Conservation (phyloP, 2,113 vertebrate genomes). For the Oryzias melastigma region DNA sequence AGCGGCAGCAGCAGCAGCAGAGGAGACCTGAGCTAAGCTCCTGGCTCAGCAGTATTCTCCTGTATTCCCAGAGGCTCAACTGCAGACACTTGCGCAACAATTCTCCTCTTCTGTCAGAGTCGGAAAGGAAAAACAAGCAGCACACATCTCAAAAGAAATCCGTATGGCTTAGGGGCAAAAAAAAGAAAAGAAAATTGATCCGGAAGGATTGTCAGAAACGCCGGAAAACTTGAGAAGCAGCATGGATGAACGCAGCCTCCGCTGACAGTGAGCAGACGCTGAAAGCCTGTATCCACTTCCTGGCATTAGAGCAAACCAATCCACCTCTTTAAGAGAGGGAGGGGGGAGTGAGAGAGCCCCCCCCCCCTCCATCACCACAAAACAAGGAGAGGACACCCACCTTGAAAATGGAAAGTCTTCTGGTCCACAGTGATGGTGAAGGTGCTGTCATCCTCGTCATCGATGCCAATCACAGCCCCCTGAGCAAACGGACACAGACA, state of each 20-base stretch:
- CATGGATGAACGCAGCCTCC: constrained; percentile 15
- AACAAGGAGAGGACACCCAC: constrained; percentile 76
- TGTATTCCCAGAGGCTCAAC: constrained; percentile 61
- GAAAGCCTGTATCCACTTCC: constrained; percentile 48
- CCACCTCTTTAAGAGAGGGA: constrained; percentile 54
- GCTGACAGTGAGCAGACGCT: constrained; percentile 42
- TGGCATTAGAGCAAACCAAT: constrained; percentile 57
- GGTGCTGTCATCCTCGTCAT: constrained; percentile 99
- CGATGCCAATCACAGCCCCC: constrained; percentile 99
- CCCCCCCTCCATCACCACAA: too few relatives aligned
- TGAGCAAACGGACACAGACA: constrained; percentile 85
- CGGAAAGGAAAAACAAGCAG: neutral
- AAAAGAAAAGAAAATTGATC: constrained; percentile 30
- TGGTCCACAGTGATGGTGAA: constrained; percentile 99
- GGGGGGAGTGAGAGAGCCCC: constrained; percentile 22
- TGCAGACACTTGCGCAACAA: constrained; percentile 58
- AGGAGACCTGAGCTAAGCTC: constrained; percentile 65
- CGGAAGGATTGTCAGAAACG: constrained; percentile 41
- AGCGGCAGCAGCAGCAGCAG: constrained; percentile 35
- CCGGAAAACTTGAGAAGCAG: constrained; percentile 14
- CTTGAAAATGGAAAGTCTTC: constrained; percentile 99
- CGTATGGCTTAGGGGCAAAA: constrained; percentile 32
- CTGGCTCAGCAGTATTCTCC: constrained; percentile 68
- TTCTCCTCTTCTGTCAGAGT: constrained; percentile 53
- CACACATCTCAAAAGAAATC: constrained; percentile 42